phyloP scores from a whole-genome alignment of 2,888 invertebrate species.

The Athalia cordata region DNA sequence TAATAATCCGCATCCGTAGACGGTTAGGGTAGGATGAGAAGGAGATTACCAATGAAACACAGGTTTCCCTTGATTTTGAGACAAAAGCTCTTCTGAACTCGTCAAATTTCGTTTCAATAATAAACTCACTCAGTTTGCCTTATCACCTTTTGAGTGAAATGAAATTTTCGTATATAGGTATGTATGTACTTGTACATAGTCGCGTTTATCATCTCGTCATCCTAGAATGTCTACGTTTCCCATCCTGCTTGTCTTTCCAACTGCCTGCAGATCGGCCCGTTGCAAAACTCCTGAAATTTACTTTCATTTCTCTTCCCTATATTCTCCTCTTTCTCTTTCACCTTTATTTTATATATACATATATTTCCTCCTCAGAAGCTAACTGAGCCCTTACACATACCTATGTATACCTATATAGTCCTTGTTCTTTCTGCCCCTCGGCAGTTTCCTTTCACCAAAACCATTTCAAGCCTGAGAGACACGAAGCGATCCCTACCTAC shows the following conservation, averaged over 20 bases:
- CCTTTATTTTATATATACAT: not conserved
- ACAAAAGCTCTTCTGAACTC: conserved; percentile 30
- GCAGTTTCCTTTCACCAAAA: conserved; percentile 6
- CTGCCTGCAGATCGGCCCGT: no score
- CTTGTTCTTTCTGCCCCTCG: not conserved
- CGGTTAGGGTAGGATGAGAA: not conserved
- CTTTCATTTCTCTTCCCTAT: not conserved
- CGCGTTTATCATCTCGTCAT: not conserved
- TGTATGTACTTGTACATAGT: no score
- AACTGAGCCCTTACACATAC: not conserved
- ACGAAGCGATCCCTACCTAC: conserved; percentile 15
- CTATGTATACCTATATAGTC: not conserved
- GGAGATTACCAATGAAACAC: not conserved
- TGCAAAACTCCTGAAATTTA: not conserved
- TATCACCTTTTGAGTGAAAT: conserved; percentile 28
- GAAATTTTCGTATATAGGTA: not conserved
- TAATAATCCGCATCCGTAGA: not conserved
- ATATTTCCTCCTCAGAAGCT: no score
- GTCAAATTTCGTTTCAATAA: conserved; percentile 19
- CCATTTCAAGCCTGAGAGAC: conserved; percentile 27
- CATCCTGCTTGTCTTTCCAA: no score
- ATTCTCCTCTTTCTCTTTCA: not conserved
- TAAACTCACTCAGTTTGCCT: conserved; percentile 20
- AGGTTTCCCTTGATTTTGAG: not conserved
- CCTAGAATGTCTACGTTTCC: no score